Conservation (phyloP, 2,797 vertebrate genomes). For the Australoheros facetus region DNA sequence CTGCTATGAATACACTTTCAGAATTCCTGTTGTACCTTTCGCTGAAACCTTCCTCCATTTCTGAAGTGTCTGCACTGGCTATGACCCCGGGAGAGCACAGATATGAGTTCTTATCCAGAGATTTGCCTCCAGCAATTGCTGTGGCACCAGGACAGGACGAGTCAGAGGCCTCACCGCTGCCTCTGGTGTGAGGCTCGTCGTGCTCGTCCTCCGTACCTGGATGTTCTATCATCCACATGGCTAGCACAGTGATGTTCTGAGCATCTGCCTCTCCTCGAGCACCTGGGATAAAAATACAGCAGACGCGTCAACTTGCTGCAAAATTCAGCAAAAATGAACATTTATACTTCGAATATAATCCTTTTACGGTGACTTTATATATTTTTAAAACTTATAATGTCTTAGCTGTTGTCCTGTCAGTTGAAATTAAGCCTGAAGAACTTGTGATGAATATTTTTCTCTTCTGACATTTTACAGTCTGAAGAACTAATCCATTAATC, state of each 20-base stretch:
- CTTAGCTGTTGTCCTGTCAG: too few species aligned
- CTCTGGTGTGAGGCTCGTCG: slow-evolving; percentile 83
- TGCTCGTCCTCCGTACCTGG: slow-evolving; percentile 89
- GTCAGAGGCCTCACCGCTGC: slow-evolving; percentile 56
- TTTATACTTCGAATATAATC: not conserved
- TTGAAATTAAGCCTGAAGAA: too few species aligned
- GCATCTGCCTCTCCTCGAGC: slow-evolving; percentile 94
- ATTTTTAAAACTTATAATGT: not conserved
- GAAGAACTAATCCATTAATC: not conserved
- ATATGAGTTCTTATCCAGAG: slow-evolving; percentile 84
- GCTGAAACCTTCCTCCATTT: slow-evolving; percentile 94
- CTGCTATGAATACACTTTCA: not conserved
- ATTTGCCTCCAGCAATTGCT: slow-evolving; percentile 85
- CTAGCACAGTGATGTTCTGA: slow-evolving; percentile 96
- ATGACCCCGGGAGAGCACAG: slow-evolving; percentile 90
- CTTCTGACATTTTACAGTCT: too few species aligned
- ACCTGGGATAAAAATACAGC: slow-evolving; percentile 71
- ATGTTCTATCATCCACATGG: slow-evolving; percentile 99
- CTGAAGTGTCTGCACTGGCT: slow-evolving; percentile 86
- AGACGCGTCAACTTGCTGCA: not conserved
- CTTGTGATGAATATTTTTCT: too few species aligned
- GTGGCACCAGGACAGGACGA: slow-evolving; percentile 78
- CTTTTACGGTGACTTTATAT: not conserved
- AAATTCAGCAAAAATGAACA: not conserved
- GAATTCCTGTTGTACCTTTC: slow-evolving; percentile 79